Evolutionary conservation across 2,888 invertebrate species (phyloP).

Genomic region (Uropetala carovei): DNA sequence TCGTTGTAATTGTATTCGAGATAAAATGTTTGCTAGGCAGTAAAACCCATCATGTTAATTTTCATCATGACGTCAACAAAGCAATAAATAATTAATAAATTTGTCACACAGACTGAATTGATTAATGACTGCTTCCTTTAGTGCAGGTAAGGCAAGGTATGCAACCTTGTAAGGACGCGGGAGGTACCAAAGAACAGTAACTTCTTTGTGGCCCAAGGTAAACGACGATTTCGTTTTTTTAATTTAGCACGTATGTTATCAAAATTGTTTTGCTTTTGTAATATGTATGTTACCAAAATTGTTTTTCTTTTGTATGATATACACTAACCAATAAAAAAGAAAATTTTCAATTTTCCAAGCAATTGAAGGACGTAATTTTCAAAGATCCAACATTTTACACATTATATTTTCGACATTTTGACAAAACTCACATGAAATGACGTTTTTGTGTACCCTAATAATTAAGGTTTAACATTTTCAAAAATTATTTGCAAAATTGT

Average conservation of each 20-base stretch:
- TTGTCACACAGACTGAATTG: neutral
- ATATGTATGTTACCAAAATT: too few relatives aligned
- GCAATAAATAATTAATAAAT: constrained; percentile 43
- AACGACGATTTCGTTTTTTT: neutral
- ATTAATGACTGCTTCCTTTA: constrained; percentile 3
- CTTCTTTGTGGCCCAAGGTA: neutral
- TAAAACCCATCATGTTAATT: constrained; percentile 8
- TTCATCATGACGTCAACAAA: constrained; percentile 22
- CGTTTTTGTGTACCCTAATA: too few relatives aligned
- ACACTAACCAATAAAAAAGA: neutral
- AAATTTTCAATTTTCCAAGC: neutral
- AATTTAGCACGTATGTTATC: too few relatives aligned
- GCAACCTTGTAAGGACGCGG: neutral
- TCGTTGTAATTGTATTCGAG: neutral
- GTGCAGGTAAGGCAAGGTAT: neutral
- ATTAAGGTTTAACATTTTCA: too few relatives aligned
- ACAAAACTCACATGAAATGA: too few relatives aligned
- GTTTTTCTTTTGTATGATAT: too few relatives aligned
- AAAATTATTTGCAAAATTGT: too few relatives aligned
- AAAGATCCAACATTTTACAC: neutral
- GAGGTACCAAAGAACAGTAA: neutral
- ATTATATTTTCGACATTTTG: too few relatives aligned
- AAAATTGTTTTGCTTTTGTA: too few relatives aligned
- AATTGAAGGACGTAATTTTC: neutral
- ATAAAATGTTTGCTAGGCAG: neutral